Evolutionary conservation across 2,113 vertebrate genomes (phyloP).

Genomic region (Nematolebias whitei): DNA sequence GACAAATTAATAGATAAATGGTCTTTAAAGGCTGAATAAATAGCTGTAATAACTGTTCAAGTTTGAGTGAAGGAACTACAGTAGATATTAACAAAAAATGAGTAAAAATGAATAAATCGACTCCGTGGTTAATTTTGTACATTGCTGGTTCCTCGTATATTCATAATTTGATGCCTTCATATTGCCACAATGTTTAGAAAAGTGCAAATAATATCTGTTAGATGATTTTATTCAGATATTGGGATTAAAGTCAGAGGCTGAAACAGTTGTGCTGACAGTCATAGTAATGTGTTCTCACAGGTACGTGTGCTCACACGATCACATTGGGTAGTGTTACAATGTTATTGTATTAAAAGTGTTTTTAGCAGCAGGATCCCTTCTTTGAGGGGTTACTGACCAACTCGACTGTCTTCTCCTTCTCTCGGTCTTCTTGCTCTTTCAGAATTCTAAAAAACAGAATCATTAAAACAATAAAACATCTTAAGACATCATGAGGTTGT

Average conservation of each 20-base stretch:
- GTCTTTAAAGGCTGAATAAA: constrained; percentile 14
- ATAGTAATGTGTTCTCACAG: constrained; percentile 1
- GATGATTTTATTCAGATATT: not conserved
- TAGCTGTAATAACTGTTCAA: constrained; percentile 17
- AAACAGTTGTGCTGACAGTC: constrained; percentile 12
- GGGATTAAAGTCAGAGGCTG: constrained; percentile 2
- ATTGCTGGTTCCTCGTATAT: not conserved
- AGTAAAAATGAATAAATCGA: not conserved
- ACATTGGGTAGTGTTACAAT: constrained; percentile 31
- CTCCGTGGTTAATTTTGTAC: too few species aligned
- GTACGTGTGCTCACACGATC: not conserved
- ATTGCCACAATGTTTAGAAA: not conserved
- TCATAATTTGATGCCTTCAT: not conserved
- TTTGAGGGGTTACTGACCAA: constrained; percentile 72
- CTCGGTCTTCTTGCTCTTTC: constrained; percentile 87
- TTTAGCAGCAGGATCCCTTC: constrained; percentile 86
- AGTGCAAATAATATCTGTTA: constrained; percentile 20
- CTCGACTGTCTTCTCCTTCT: constrained; percentile 85
- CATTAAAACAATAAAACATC: not conserved
- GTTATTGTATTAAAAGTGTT: not conserved
- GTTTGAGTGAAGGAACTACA: not conserved
- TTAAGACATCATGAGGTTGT: not conserved
- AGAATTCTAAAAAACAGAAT: constrained; percentile 78
- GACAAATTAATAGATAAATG: not conserved
- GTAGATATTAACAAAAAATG: not conserved